These are phyloP conservation scores for Leptopilina boulardi DNA, from an alignment of 1,140 invertebrate genomes.

Conservation along the genomic window DNA sequence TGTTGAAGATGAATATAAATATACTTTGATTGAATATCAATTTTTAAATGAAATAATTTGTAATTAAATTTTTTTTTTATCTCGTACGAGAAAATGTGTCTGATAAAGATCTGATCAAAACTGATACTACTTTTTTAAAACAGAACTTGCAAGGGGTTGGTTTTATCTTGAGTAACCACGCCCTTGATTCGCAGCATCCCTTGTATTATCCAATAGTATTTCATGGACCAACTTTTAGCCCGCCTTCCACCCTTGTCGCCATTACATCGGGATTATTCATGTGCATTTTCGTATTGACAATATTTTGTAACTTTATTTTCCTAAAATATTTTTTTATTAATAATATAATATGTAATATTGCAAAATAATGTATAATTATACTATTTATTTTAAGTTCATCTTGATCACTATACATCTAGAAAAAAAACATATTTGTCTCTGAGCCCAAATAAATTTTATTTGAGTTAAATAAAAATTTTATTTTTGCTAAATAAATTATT, in stretches of 20 bases:
- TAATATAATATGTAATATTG: too few relatives aligned
- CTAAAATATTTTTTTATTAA: too few relatives aligned
- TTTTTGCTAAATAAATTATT: too few relatives aligned
- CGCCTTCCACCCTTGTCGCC: constrained; percentile 55
- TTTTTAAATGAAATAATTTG: neutral
- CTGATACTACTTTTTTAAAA: neutral
- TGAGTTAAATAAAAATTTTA: too few relatives aligned
- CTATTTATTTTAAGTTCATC: too few relatives aligned
- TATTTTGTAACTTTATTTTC: neutral
- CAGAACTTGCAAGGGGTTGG: constrained; percentile 23
- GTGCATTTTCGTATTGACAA: constrained; percentile 23
- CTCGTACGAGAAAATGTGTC: neutral
- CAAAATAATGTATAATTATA: too few relatives aligned
- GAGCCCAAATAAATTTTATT: too few relatives aligned
- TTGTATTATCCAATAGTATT: constrained; percentile 53
- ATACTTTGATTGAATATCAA: too few relatives aligned
- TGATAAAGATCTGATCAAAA: constrained; percentile 21
- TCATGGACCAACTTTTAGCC: constrained; percentile 31
- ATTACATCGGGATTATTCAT: constrained; percentile 51
- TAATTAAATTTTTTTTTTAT: neutral
- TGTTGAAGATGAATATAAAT: too few relatives aligned
- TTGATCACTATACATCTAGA: too few relatives aligned
- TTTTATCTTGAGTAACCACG: constrained; percentile 40
- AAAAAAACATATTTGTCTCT: too few relatives aligned
- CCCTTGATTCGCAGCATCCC: constrained; percentile 46